A percentile compares a stretch with the other conserved stretches of the same genome.
These are phyloP conservation scores for Tragelaphus strepsiceros DNA, from an alignment of 2,113 vertebrate genomes.

Conservation along the genomic window DNA sequence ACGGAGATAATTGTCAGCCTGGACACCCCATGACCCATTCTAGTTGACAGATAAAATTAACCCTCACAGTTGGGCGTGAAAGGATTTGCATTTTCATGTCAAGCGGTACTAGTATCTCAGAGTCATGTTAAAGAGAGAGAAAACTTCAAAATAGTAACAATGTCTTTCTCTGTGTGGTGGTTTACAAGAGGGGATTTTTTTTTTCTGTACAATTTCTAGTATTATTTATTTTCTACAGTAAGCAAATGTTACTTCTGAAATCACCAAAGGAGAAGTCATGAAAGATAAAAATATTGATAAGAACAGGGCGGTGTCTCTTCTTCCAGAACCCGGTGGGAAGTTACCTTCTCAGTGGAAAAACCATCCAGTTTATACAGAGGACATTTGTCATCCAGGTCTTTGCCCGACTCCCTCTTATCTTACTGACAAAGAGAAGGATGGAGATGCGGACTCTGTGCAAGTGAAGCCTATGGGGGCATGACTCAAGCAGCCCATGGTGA, in stretches of 20 bases:
- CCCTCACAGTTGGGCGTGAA: background rate
- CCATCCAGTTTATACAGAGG: background rate
- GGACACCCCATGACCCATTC: background rate
- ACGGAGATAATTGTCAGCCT: background rate
- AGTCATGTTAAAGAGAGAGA: background rate
- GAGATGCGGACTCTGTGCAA: background rate
- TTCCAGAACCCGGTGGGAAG: background rate
- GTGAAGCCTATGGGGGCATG: accelerated
- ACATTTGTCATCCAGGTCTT: background rate
- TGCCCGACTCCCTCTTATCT: background rate
- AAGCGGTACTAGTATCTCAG: accelerated
- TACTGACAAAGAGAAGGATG: conserved; percentile 8
- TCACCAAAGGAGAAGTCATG: background rate
- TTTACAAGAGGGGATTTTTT: background rate
- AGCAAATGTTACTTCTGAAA: background rate
- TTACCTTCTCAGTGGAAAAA: background rate
- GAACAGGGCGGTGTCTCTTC: background rate
- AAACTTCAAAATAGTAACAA: background rate
- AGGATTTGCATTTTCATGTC: background rate
- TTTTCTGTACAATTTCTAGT: background rate
- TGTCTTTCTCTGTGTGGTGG: background rate
- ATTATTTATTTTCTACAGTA: background rate
- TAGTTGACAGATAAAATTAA: background rate
- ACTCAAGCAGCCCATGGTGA: background rate
- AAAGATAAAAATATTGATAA: background rate